Percentiles rank a stretch among this genome's conserved stretches.
Evolutionary conservation across 2,888 invertebrate species (phyloP).

Genomic region (Cartodere bifasciata): DNA sequence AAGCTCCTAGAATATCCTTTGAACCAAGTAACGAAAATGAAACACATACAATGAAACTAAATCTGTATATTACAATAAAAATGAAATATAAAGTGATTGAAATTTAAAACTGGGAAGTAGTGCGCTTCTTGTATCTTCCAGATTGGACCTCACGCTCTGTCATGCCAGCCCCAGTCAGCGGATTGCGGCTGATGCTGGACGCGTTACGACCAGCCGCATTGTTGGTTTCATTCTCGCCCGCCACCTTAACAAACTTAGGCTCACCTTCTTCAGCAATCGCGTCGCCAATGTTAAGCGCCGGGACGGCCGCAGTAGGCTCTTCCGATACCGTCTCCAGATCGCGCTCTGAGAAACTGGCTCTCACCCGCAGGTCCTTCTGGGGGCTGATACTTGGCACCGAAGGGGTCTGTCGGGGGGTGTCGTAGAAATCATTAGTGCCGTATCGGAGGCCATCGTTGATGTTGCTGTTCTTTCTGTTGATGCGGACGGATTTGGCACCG

Average conservation of each 20-base stretch:
- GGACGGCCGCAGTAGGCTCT: too few relatives aligned
- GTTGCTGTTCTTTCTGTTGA: conserved; percentile 19
- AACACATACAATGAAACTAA: too few relatives aligned
- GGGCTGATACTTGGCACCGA: conserved; percentile 1
- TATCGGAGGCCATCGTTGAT: conserved; percentile 19
- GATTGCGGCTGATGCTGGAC: conserved; percentile 10
- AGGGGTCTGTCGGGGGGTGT: not conserved
- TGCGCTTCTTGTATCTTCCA: too few relatives aligned
- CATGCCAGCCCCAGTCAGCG: conserved; percentile 11
- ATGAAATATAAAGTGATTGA: too few relatives aligned
- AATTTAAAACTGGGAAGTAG: too few relatives aligned
- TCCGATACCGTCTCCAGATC: conserved; percentile 6
- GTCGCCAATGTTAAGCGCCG: not conserved
- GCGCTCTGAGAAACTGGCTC: too few relatives aligned
- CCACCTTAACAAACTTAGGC: not conserved
- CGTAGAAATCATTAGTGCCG: conserved; percentile 6
- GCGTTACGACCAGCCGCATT: conserved; percentile 3
- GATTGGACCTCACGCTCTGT: conserved; percentile 4
- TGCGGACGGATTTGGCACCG: conserved; percentile 27
- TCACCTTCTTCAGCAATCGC: not conserved
- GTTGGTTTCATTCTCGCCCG: not conserved
- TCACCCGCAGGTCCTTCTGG: conserved; percentile 1
- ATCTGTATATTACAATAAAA: too few relatives aligned
- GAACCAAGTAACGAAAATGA: too few relatives aligned
- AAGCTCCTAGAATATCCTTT: too few relatives aligned